Percentiles rank a stretch among this genome's conserved stretches.
These are phyloP conservation scores for Thaumatotibia leucotreta DNA, from an alignment of 1,140 invertebrate genomes.

Conservation along the genomic window DNA sequence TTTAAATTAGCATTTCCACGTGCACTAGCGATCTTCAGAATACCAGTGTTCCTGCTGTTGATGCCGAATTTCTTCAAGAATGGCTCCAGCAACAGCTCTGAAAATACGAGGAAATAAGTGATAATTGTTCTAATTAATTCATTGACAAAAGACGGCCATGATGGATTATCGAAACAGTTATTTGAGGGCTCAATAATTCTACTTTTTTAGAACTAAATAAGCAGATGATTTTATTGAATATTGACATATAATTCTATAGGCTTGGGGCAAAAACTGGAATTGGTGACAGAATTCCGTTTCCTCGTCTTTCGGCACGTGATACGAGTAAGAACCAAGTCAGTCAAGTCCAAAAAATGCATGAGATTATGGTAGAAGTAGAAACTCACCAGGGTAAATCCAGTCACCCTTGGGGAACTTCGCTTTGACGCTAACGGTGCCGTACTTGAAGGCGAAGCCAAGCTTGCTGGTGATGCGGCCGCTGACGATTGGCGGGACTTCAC, in stretches of 20 bases:
- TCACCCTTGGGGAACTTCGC: conserved; percentile 83
- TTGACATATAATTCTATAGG: too few species aligned
- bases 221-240: too few species aligned
- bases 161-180: too few species aligned
- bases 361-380: too few species aligned
- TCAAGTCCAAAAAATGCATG: too few species aligned
- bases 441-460: conserved; percentile 77
- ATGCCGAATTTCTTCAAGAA: conserved; percentile 74
- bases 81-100: conserved; percentile 78
- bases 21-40: conserved; percentile 61
- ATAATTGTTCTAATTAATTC: too few species aligned
- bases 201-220: too few species aligned
- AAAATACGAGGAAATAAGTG: conserved; percentile 23
- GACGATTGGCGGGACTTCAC: conserved; percentile 48
- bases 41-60: conserved; percentile 62
- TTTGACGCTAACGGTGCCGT: conserved; percentile 80
- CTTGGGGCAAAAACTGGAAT: too few species aligned
- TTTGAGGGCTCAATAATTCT: too few species aligned
- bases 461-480: conserved; percentile 67
- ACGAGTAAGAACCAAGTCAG: too few species aligned
- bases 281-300: too few species aligned
- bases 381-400: conserved; percentile 86
- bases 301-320: too few species aligned
- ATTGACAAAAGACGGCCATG: not conserved
- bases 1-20: conserved; percentile 35